Evolutionary conservation across 2,797 vertebrate genomes (phyloP).

Genomic region (Lacerta agilis): DNA sequence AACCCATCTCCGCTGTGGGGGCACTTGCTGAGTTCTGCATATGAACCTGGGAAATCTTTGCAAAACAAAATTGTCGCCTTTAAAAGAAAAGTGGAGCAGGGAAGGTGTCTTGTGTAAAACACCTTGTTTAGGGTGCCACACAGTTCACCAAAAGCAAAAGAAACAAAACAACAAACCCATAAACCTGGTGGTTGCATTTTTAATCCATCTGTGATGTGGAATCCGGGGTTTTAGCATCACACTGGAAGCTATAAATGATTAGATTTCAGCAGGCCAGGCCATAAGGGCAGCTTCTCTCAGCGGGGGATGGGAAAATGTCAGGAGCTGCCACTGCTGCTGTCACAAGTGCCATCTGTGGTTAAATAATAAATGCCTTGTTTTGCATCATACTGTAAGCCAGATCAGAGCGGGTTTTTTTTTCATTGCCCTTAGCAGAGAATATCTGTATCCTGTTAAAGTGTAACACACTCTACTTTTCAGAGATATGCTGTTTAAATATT

Average conservation of each 20-base stretch:
- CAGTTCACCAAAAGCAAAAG: background rate
- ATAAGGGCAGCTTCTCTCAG: constrained; percentile 11
- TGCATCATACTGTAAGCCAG: constrained; percentile 12
- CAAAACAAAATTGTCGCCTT: background rate
- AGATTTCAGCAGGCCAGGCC: constrained; percentile 42
- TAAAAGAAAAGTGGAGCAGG: background rate
- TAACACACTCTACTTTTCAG: background rate
- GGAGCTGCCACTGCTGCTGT: background rate
- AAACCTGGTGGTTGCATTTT: constrained; percentile 38
- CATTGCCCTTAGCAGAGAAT: background rate
- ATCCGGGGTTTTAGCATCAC: constrained; percentile 32
- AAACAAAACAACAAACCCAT: background rate
- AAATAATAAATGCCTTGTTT: constrained; percentile 41
- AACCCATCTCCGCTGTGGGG: background rate
- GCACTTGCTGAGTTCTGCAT: background rate
- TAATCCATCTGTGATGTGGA: constrained; percentile 45
- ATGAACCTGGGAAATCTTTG: fast-evolving
- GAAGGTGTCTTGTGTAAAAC: background rate
- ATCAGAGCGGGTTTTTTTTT: background rate
- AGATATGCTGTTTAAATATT: background rate
- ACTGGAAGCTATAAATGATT: background rate
- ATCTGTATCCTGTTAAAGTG: background rate
- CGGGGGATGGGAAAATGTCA: background rate
- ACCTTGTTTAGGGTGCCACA: background rate
- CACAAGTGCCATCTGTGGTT: constrained; percentile 10